Percentiles rank a stretch among this genome's conserved stretches.
phyloP scores from a whole-genome alignment of 2,797 vertebrate genomes.

The Zonotrichia albicollis region DNA sequence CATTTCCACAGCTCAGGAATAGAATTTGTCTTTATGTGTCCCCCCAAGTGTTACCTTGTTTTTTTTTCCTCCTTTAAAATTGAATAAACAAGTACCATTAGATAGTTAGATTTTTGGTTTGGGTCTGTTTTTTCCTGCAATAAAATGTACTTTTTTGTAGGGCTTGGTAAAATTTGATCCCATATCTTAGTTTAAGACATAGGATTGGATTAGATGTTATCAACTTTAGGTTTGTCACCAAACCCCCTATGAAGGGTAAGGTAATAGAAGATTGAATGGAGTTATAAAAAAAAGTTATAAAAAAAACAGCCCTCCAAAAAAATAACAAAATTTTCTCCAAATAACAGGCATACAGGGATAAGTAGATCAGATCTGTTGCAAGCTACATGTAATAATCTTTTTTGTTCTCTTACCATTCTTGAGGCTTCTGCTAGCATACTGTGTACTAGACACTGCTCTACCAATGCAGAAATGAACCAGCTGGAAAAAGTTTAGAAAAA shows the following conservation, averaged over 20 bases:
- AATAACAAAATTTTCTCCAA: background rate
- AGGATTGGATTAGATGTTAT: background rate
- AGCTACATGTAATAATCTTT: background rate
- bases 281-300: background rate
- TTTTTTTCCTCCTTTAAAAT: background rate
- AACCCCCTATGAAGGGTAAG: background rate
- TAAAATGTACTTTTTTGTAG: background rate
- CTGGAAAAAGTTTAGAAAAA: background rate
- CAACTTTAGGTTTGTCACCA: background rate
- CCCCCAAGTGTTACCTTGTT: background rate
- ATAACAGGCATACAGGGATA: background rate
- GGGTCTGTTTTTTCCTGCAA: background rate
- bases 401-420: background rate
- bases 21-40: background rate
- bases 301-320: fast-evolving
- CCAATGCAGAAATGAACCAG: background rate
- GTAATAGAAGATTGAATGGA: background rate
- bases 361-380: background rate
- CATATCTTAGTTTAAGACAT: background rate
- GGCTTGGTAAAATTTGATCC: background rate
- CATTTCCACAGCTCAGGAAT: background rate
- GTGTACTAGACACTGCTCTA: background rate
- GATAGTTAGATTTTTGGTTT: background rate
- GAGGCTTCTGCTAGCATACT: background rate
- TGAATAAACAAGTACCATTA: background rate